Evolutionary conservation across 2,113 vertebrate species (phyloP).

Genomic region (Myotis yumanensis): DNA sequence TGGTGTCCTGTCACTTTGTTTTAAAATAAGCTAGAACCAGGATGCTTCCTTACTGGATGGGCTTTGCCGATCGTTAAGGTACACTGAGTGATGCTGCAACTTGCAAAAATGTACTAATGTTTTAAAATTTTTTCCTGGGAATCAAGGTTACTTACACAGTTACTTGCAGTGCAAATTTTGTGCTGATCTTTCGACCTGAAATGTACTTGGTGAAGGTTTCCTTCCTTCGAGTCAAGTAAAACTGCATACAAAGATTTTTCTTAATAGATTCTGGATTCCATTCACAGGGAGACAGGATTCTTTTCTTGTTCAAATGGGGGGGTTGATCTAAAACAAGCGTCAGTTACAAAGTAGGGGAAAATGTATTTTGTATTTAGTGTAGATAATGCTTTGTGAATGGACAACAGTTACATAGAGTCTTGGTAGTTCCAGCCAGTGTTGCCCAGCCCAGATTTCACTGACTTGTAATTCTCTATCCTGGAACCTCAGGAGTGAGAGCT

Average conservation of each 20-base stretch:
- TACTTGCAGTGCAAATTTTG: slow-evolving; percentile 73
- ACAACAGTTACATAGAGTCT: slow-evolving; percentile 71
- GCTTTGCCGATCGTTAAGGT: slow-evolving; percentile 79
- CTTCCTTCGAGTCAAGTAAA: slow-evolving; percentile 77
- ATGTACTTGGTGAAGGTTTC: slow-evolving; percentile 67
- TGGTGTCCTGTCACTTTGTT: slow-evolving; percentile 84
- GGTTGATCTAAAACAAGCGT: slow-evolving; percentile 59
- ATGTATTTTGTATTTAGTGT: slow-evolving; percentile 73
- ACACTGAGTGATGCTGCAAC: slow-evolving; percentile 79
- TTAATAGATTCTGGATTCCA: slow-evolving; percentile 49
- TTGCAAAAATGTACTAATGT: slow-evolving; percentile 84
- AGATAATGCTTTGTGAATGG: slow-evolving; percentile 70
- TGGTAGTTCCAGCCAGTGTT: slow-evolving; percentile 64
- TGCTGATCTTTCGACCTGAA: slow-evolving; percentile 76
- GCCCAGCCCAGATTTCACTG: slow-evolving; percentile 60
- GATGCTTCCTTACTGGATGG: slow-evolving; percentile 78
- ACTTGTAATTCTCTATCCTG: slow-evolving; percentile 9
- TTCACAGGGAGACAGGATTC: slow-evolving; percentile 49
- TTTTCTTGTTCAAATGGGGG: slow-evolving; percentile 62
- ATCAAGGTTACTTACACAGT: slow-evolving; percentile 77
- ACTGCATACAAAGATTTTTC: slow-evolving; percentile 63
- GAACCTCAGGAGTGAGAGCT: slow-evolving; percentile 40
- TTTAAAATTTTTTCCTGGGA: slow-evolving; percentile 64
- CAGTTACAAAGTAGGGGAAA: slow-evolving; percentile 51
- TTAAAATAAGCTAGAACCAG: slow-evolving; percentile 84